A percentile compares a stretch with the other conserved stretches of the same genome.
phyloP scores from a whole-genome alignment of 1,140 invertebrate species.

The Drosophila simulans region DNA sequence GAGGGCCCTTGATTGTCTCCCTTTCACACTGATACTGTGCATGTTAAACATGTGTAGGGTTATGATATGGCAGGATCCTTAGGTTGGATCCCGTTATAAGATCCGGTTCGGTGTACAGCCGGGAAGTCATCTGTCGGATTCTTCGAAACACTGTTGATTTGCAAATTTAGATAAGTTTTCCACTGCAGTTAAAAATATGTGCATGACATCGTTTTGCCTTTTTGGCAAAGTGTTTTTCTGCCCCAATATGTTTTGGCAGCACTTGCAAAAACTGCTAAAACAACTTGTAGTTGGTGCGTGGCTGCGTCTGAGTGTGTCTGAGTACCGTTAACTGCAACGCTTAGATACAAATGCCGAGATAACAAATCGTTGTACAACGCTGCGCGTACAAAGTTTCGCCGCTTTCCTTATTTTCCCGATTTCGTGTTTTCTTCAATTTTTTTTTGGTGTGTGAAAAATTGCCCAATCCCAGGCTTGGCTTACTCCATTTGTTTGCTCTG shows the following conservation, averaged over 20 bases:
- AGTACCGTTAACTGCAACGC: conserved; percentile 75
- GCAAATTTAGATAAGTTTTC: conserved; percentile 36
- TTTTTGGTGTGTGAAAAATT: conserved; percentile 53
- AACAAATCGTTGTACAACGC: conserved; percentile 75
- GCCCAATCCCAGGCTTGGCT: conserved; percentile 47
- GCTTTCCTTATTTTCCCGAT: conserved; percentile 23
- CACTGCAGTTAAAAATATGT: conserved; percentile 16
- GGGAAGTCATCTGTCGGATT: conserved; percentile 41
- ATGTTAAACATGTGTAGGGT: conserved; percentile 37
- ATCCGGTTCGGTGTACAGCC: conserved; percentile 2
- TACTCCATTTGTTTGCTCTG: conserved; percentile 1
- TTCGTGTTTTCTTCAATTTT: conserved; percentile 23
- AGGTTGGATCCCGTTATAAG: background rate
- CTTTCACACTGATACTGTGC: conserved; percentile 22
- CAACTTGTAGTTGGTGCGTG: conserved; percentile 56
- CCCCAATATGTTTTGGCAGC: conserved; percentile 67
- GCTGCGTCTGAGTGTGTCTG: conserved; percentile 30
- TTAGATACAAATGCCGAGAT: conserved; percentile 74
- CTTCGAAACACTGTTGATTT: conserved; percentile 28
- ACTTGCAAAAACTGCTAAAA: conserved; percentile 50
- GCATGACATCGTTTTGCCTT: conserved; percentile 39
- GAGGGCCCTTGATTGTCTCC: conserved; percentile 27
- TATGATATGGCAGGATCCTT: conserved; percentile 12
- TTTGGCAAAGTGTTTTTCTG: conserved; percentile 57
- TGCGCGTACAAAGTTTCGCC: conserved; percentile 42